Evolutionary conservation across 2,797 vertebrate genomes (phyloP).

Genomic region (Sebastes nivosus): DNA sequence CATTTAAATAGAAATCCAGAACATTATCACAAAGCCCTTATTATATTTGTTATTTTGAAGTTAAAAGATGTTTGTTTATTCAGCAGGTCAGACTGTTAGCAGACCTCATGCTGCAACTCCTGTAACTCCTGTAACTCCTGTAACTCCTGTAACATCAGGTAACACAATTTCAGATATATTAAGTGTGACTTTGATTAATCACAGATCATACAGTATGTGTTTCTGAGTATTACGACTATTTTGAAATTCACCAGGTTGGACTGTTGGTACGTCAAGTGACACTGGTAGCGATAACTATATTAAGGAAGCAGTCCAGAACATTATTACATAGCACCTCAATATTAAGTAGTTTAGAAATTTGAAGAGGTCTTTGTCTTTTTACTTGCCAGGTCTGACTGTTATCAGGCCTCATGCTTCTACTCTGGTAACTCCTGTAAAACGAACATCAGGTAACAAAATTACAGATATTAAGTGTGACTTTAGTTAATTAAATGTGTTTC

Average conservation of each 20-base stretch:
- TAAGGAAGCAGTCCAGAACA: no score
- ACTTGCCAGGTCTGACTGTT: neutral
- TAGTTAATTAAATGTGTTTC: no score
- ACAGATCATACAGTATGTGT: neutral
- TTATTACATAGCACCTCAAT: no score
- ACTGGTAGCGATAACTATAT: no score
- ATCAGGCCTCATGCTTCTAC: no score
- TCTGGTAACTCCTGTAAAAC: no score
- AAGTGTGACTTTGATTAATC: neutral
- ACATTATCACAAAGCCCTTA: neutral
- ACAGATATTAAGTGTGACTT: no score
- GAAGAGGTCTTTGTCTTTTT: no score
- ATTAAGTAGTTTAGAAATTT: no score
- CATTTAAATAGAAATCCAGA: neutral
- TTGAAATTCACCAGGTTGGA: neutral
- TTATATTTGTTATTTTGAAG: neutral
- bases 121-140: neutral
- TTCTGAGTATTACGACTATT: neutral
- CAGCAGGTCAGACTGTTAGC: neutral
- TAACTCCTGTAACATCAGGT: neutral
- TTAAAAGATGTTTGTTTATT: neutral
- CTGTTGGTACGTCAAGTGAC: no score
- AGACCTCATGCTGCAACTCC: neutral
- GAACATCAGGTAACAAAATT: no score
- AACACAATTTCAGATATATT: neutral